Percentiles rank a stretch among this genome's conserved stretches.
Evolutionary conservation across 2,113 vertebrate species (phyloP).

Genomic region (Rhynchopsitta pachyrhyncha): DNA sequence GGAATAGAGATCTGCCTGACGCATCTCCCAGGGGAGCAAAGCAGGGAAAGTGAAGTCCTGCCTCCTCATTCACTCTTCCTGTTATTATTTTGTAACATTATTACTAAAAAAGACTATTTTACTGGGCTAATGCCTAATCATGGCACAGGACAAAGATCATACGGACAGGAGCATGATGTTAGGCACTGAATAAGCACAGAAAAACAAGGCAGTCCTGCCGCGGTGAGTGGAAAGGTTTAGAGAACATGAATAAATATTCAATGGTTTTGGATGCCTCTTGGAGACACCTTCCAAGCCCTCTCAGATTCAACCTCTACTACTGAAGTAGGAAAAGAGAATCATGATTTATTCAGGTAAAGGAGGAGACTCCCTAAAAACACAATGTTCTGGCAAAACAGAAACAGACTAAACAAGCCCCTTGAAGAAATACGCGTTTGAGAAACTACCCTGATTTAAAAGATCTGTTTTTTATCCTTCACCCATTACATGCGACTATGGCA

Average conservation of each 20-base stretch:
- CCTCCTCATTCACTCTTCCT: not conserved
- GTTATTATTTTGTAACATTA: not conserved
- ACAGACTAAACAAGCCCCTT: slow-evolving; percentile 38
- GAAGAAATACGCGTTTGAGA: not conserved
- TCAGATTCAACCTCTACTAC: not conserved
- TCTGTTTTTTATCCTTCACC: not conserved
- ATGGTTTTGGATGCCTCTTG: not conserved
- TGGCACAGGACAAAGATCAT: not conserved
- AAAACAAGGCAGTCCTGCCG: not conserved
- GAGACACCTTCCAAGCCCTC: slow-evolving; percentile 26
- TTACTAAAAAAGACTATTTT: not conserved
- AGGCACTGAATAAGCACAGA: slow-evolving; percentile 6
- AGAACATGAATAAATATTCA: not conserved
- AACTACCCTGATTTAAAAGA: not conserved
- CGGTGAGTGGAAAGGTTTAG: not conserved
- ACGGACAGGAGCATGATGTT: not conserved
- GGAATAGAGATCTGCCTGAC: not conserved
- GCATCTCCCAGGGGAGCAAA: not conserved
- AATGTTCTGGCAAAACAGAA: not conserved
- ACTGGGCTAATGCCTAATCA: not conserved
- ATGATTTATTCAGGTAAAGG: not conserved
- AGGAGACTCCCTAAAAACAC: slow-evolving; percentile 27
- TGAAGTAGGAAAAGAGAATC: slow-evolving; percentile 8
- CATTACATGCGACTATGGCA: not conserved
- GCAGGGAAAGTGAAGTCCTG: not conserved